Base-by-base conservation (phyloP, 2,797 vertebrate genomes). In the Coregonus suidteri region DNA sequence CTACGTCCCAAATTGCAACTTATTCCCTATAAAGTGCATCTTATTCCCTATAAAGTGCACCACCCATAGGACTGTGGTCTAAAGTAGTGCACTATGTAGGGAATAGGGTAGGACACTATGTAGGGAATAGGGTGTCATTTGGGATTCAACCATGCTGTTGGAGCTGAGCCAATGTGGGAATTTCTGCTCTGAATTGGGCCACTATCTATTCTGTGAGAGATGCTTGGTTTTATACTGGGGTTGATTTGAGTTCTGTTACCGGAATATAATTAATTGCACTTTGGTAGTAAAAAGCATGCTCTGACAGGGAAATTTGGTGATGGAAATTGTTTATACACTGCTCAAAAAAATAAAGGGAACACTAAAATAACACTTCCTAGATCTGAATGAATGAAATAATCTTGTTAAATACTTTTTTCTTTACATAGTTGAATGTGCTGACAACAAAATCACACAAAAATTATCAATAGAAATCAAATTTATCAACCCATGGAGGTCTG, bases 121-220 rank as follows among this genome's bases (percentile, higher is more conserved):
- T 7, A 62, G 2, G 53, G 53, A 16, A 56, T 76, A 47, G 76
- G 86, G 83, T 85, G 88, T 51, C 31, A 20, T 90, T 84, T 89
- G 88, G 89, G 87, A 18, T 16, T 16, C 3, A 18, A 4, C 2
- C 18, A 4, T 56, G 9, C 9, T 47, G 53, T 56, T 56, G 53
- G 53, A 56, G 16, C 53, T 56, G 53, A 1, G 53, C 53, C 18
- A 47, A 47, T 47, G 9, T 16, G 53, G 53, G 87, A 90, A 88
- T 83, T 72, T 77, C 67, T 79, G 82, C 41, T 47, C 41, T 47
- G 76, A 84, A 89, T 87, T 81, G 89, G 84, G 81, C 83, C 80
- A 88, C 86, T 85, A 81, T 89, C 85, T 86, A 78, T 83, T 79
- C 51, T 68, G 73, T 82, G 41, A 47, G 41, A 88, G 84, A 52